Percentiles rank a stretch among this genome's conserved stretches.
Evolutionary conservation across 1,140 invertebrate genomes (phyloP).

Genomic region (Brachionus rotundiformis): DNA sequence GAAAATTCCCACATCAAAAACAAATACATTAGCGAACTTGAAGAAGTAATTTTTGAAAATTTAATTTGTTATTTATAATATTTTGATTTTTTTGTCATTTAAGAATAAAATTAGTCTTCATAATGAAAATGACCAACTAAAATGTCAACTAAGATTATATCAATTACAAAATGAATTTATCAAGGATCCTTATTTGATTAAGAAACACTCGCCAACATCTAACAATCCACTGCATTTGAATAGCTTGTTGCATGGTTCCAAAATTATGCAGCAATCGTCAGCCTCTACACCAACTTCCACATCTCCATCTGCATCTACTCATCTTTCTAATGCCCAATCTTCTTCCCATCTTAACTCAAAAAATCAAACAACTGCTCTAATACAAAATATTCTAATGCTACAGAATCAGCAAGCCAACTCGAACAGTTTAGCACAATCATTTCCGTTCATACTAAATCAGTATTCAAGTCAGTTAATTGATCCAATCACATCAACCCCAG

Average conservation of each 20-base stretch:
- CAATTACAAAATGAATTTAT: constrained; percentile 35
- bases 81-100: neutral
- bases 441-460: constrained; percentile 24
- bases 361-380: neutral
- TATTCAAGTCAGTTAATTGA: neutral
- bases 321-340: neutral
- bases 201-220: neutral
- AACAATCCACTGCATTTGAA: neutral
- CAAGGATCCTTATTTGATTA: constrained; percentile 31
- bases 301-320: neutral
- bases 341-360: neutral
- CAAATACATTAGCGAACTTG: constrained; percentile 23
- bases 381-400: neutral
- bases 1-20: neutral
- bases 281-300: neutral
- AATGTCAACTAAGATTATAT: constrained; percentile 33
- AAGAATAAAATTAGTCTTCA: constrained; percentile 27
- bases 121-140: constrained; percentile 31
- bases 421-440: constrained; percentile 18
- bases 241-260: neutral
- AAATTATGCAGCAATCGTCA: neutral
- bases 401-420: constrained; percentile 20
- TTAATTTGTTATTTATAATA: too few species aligned
- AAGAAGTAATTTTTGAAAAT: constrained; percentile 49
- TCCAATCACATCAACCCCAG: neutral